These are phyloP conservation scores for Trypoxylon attenuatum DNA, from an alignment of 2,888 invertebrate genomes.

Conservation along the genomic window DNA sequence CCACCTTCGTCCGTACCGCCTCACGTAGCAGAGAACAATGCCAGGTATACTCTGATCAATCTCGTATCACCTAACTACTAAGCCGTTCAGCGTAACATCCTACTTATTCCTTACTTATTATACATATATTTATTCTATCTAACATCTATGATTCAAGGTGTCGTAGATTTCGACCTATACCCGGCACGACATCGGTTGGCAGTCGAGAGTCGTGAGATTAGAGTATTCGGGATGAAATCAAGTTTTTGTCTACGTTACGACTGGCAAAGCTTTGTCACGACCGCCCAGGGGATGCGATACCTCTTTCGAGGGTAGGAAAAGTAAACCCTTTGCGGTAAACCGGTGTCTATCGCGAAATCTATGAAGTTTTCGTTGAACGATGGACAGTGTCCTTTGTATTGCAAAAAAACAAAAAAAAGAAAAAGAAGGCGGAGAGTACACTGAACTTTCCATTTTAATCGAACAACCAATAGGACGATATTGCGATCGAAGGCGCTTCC, in stretches of 20 bases:
- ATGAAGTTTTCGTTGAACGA: background rate
- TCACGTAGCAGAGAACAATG: conserved; percentile 70
- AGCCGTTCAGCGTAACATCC: too few species aligned
- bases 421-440: background rate
- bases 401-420: too few species aligned
- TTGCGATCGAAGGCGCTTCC: background rate
- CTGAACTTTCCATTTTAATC: background rate
- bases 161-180: conserved; percentile 72
- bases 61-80: background rate
- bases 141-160: conserved; percentile 58
- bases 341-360: background rate
- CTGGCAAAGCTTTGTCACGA: conserved; percentile 60
- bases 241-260: conserved; percentile 60
- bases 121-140: background rate
- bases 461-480: background rate
- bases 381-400: background rate
- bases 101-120: too few species aligned
- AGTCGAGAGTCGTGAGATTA: conserved; percentile 72
- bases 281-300: conserved; percentile 68
- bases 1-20: conserved; percentile 69
- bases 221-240: conserved; percentile 50
- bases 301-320: conserved; percentile 59
- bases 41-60: conserved; percentile 61
- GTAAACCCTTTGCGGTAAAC: conserved; percentile 51
- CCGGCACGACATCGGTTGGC: conserved; percentile 68